Evolutionary conservation across 2,888 invertebrate genomes (phyloP).

Genomic region (Erebia aethiops): DNA sequence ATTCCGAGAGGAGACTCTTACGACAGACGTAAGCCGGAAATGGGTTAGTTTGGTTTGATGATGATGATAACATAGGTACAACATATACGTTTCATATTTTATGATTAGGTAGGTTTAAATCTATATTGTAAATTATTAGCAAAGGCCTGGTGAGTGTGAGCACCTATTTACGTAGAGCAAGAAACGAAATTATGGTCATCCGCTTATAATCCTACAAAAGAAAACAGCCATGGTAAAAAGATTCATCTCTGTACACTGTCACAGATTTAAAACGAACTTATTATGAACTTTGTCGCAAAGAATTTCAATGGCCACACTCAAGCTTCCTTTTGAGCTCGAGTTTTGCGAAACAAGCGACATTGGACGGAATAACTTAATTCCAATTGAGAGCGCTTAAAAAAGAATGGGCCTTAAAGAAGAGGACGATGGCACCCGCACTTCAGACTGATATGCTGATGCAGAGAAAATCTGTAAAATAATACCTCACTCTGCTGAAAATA

Average conservation of each 20-base stretch:
- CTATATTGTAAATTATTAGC: no score
- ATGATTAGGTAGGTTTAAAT: no score
- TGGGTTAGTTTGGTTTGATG: no score
- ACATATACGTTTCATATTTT: no score
- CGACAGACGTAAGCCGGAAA: no score
- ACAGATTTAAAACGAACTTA: conserved; percentile 39
- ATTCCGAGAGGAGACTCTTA: no score
- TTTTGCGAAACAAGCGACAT: conserved; percentile 42
- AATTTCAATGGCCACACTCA: conserved; percentile 43
- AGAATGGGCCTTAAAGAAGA: conserved; percentile 60
- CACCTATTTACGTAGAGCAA: no score
- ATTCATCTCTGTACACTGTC: conserved; percentile 27
- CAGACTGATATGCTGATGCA: conserved; percentile 62
- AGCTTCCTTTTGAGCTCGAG: conserved; percentile 43
- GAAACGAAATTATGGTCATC: background rate
- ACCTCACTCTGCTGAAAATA: conserved; percentile 61
- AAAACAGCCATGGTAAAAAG: conserved; percentile 17
- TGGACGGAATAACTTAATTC: conserved; percentile 64
- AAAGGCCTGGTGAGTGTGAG: no score
- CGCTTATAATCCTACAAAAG: conserved; percentile 5
- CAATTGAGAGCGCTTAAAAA: conserved; percentile 64
- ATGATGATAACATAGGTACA: no score
- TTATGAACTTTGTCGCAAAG: conserved; percentile 40
- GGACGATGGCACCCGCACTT: conserved; percentile 10
- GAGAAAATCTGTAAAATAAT: conserved; percentile 74